phyloP scores from a whole-genome alignment of 2,113 vertebrate species.

The Daubentonia madagascariensis region DNA sequence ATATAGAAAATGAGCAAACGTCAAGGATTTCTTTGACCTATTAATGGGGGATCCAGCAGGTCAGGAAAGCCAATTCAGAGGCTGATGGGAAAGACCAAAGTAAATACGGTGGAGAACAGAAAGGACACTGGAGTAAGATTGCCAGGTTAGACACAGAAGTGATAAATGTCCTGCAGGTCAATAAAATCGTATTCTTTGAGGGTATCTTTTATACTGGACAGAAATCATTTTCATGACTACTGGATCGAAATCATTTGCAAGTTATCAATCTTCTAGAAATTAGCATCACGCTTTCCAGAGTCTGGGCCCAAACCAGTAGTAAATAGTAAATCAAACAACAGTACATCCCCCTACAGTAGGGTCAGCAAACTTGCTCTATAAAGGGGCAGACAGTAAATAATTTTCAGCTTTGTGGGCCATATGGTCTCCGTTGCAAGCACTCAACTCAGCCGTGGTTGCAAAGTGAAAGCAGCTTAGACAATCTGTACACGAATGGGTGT shows the following conservation, averaged over 20 bases:
- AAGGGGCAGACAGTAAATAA: neutral
- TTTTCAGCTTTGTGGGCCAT: neutral
- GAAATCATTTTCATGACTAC: conserved; percentile 24
- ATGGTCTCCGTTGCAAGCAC: neutral
- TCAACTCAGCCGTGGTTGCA: neutral
- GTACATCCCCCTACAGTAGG: neutral
- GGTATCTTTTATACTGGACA: neutral
- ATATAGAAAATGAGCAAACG: neutral
- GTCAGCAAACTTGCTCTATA: neutral
- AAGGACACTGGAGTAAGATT: rapidly evolving
- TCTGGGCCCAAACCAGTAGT: neutral
- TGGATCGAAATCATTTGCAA: conserved; percentile 41
- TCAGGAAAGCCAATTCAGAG: neutral
- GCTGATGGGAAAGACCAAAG: neutral
- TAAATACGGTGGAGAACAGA: neutral
- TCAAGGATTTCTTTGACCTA: neutral
- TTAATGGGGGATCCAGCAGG: neutral
- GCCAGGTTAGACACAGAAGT: neutral
- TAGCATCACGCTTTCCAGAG: conserved; percentile 34
- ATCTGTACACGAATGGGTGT: neutral
- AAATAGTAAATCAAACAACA: conserved; percentile 18
- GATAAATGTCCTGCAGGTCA: neutral
- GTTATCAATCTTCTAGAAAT: conserved; percentile 58
- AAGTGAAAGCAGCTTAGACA: neutral
- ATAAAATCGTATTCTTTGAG: neutral